A percentile compares a stretch with the other conserved stretches of the same genome.
phyloP scores from a whole-genome alignment of 2,888 invertebrate genomes.

The Platynereis dumerilii region DNA sequence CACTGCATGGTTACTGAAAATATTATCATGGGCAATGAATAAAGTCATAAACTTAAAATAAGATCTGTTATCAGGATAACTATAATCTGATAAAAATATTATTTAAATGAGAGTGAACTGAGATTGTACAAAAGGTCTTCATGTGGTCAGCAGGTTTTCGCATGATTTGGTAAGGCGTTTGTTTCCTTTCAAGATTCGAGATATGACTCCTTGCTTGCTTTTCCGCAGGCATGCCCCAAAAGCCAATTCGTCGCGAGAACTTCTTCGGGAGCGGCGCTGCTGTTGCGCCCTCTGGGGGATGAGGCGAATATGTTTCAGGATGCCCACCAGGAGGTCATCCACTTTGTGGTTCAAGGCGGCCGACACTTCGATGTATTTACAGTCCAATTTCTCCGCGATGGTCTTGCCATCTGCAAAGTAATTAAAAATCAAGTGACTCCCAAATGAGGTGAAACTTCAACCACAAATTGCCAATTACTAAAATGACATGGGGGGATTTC shows the following conservation, averaged over 20 bases:
- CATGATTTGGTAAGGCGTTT: neutral
- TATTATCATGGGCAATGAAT: no score
- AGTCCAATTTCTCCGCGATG: constrained; percentile 86
- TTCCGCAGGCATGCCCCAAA: neutral
- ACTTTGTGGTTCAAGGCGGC: constrained; percentile 98
- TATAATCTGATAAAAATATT: neutral
- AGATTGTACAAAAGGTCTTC: no score
- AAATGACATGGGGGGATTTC: no score
- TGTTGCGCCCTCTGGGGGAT: constrained; percentile 54
- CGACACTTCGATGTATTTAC: constrained; percentile 94
- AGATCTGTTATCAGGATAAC: neutral
- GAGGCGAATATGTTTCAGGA: constrained; percentile 87
- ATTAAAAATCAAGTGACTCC: no score
- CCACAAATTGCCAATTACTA: no score
- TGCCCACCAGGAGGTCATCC: constrained; percentile 91
- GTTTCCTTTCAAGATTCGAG: constrained; percentile 1
- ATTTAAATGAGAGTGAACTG: no score
- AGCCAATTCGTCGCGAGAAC: neutral
- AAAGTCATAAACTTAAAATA: no score
- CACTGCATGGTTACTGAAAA: no score
- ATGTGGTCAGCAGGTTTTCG: constrained; percentile 2
- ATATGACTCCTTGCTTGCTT: neutral
- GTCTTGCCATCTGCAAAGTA: constrained; percentile 85
- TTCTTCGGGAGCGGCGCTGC: neutral
- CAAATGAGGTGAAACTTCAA: no score